Base-by-base conservation (phyloP, 2,888 invertebrate genomes). In the Acanthosepion esculentum region DNA sequence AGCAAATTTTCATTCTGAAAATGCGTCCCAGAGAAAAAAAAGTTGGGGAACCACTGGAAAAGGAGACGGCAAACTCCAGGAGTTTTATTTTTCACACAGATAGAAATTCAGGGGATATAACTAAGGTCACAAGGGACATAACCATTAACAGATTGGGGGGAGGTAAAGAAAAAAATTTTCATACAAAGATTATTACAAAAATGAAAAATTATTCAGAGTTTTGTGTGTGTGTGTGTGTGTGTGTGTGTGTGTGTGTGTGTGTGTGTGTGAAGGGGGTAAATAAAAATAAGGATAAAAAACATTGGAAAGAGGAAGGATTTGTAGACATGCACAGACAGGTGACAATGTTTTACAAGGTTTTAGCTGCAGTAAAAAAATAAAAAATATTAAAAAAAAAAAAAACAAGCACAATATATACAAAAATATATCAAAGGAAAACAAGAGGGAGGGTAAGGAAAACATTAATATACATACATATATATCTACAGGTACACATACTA, bases 381-480 rank as follows among this genome's bases (percentile, higher is more conserved):
- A 92, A 92, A 33, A 48, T 41, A 41, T 41, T 41, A 41, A 41
- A 92, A 92, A 41, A 92, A 18, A n/a, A 92, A 48, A 48, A 92
- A 10, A 48, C 6, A 48, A 92, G 92, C 50, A 33, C 91, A 33
- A 91, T 91, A 41, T 48, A 48, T 92, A 48, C 59, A 59, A 59
- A 59, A 59, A 59, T 59, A 59, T 59, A 59, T 59, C 59, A 59
- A 59, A 23, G 59, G 23, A 48, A 48, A 92, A 48, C 48, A 48
- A 29, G 10, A 48, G 48, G 92, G 23, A 48, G 7, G 50, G 26
- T 41, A 92, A 26, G 48, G 12, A 78, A 78, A 78, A 92, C 50
- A 92, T 92, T 48, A n/a, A 92, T 92, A 41, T 92, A 41, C 29
- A 92, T 92, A 92, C n/a, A 41, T 92, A 41, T 41, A 92, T 41